These are phyloP conservation scores for Diplazon laetatorius DNA, from an alignment of 2,888 invertebrate species.

Conservation along the genomic window DNA sequence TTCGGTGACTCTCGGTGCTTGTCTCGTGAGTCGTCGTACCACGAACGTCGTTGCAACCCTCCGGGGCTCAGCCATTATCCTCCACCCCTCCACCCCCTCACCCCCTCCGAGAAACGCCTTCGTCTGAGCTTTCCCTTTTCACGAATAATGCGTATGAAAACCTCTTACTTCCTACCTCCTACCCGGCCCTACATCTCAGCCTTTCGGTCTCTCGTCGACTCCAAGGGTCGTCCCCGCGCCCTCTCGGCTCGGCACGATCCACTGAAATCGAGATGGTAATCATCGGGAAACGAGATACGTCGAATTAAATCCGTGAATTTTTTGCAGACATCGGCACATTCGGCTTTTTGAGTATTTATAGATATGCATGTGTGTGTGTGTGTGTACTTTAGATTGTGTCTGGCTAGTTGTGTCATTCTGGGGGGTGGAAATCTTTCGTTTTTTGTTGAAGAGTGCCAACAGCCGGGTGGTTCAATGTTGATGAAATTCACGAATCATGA, in stretches of 20 bases:
- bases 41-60: constrained; percentile 31
- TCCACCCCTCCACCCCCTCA: no score
- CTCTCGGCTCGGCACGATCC: background rate
- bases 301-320: background rate
- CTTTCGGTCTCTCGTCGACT: background rate
- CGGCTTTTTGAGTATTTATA: no score
- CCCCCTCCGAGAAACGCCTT: constrained; percentile 43
- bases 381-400: no score
- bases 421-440: no score
- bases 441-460: no score
- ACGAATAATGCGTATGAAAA: constrained; percentile 24
- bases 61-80: constrained; percentile 42
- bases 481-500: no score
- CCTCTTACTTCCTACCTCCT: background rate
- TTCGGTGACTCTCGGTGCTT: constrained; percentile 37
- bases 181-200: background rate
- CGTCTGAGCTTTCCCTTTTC: constrained; percentile 24
- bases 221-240: background rate
- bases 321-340: background rate
- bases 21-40: constrained; percentile 45
- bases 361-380: no score
- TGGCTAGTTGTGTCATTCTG: no score
- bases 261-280: constrained; percentile 8
- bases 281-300: background rate
- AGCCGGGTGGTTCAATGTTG: no score